phyloP scores from a whole-genome alignment of 2,888 invertebrate genomes.

The Embidobia sp. region DNA sequence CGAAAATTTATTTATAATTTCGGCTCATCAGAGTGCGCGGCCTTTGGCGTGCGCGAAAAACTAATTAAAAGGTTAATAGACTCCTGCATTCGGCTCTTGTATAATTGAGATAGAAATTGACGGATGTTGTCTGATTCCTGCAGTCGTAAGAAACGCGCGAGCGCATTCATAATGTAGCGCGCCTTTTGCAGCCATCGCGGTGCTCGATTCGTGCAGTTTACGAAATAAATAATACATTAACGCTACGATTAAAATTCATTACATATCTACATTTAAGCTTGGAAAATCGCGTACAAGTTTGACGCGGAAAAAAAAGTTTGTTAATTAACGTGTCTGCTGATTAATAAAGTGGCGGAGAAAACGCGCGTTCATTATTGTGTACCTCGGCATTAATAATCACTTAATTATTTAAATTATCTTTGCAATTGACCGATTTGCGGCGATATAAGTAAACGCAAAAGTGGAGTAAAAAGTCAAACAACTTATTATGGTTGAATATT shows the following conservation, averaged over 20 bases:
- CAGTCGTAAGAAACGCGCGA: constrained; percentile 34
- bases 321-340: no score
- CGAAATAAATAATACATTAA: constrained; percentile 48
- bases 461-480: no score
- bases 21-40: neutral
- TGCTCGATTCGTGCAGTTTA: constrained; percentile 13
- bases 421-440: no score
- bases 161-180: constrained; percentile 33
- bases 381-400: no score
- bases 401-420: no score
- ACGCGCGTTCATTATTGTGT: no score
- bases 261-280: constrained; percentile 17
- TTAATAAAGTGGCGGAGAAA: no score
- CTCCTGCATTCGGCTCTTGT: constrained; percentile 7
- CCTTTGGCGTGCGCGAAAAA: constrained; percentile 16
- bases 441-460: no score
- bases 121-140: constrained; percentile 43
- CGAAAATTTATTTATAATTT: constrained; percentile 34
- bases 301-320: no score
- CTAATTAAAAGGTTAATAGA: constrained; percentile 45
- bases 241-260: constrained; percentile 35
- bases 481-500: no score
- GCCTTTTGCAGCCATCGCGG: neutral
- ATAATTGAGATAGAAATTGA: constrained; percentile 44
- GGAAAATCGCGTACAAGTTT: constrained; percentile 13